Base-by-base conservation (phyloP, 1,140 invertebrate species). In the Lycorma delicatula region DNA sequence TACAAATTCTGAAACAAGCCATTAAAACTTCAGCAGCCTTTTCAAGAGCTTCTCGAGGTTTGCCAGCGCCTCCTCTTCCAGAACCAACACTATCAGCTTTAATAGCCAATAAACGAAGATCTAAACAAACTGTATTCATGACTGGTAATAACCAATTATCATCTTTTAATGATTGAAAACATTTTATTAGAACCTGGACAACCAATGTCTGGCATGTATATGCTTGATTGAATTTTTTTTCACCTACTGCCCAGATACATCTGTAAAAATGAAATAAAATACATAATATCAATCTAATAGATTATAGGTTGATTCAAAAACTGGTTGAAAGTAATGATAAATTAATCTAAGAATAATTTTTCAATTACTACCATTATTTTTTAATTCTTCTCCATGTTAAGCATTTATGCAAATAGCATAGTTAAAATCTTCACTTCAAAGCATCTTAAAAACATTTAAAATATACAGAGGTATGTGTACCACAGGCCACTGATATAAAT, bases 91-190 rank as follows among this genome's bases (percentile, higher is more conserved):
- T 80, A 69, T 94, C 91, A 31, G 86, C 89, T 71, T 84, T 81
- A 29, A 86, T 77, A 4, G 92, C 92, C 62, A 97, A 75, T 47
- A 90, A 75, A 62, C 94, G 74, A 1, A 98, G 74, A 73, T 98
- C 96, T 26, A 93, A 76, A 66, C 91, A 93, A 18, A 94, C 79
- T 1, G 81, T 80, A 68, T 92, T 90, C 86, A 98, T 89, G 4
- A 97, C 78, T 0, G 92, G 89, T 3, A 98, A 69, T 66, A 85
- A 85, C 95, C 95, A 98, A 72, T 98, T 98, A 65, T 97, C 93
- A 68, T 97, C 94, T 67, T 94, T 95, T 63, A 91, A 85, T 13
- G 80, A 73, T 72, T 93, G 89, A 50, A 98, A 76, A 27, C 93
- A 79, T 70, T 89, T 93, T 0, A 86, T 85, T 41, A 97, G 84